Evolutionary conservation across 92 coral and sea anemone genomes (phyloP), one percentile per base, ranked within the genome.

Genomic region (Montipora capitata): DNA sequence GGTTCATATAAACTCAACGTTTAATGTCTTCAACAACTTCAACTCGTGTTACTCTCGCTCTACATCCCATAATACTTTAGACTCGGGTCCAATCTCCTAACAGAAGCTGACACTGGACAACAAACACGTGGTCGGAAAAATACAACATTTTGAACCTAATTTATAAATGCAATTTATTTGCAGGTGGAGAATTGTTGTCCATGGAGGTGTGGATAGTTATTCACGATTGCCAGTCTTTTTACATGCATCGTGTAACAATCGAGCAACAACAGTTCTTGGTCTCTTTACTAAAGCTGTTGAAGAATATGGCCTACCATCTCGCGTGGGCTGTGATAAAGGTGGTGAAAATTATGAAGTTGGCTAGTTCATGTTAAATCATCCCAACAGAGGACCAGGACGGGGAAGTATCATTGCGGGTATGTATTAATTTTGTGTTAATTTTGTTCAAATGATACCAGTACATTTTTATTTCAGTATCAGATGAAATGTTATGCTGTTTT

Each of bases 171-270:
- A 20, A 59, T 63, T 13, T 64, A 27, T 54, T 44, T 40, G 16
- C 44, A 79, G 74, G 51, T 79, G 84, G 84, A 79, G 84, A 79
- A 79, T 79, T 79, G 84, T 79, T 65, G 57, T 79, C 20, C 84
- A 79, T 58, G 63, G 74, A 17, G 84, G 84, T 12, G 18, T 79
- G 10, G 74, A 79, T 61, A 74, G 74, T 11, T 79, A 63, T 65
- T 79, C 84, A 57, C 64, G 84, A 63, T 63, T 79, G 0, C 62
- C 62, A 16, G 78, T 65, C 35, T 58, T 27, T 64, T 63, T 79
- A 35, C 67, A 27, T 38, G 74, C 74, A 79, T 64, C 62, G 10
- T 39, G 73, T 59, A 79, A 79, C 40, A 38, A 40, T 65, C 59
- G 42, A 78, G 83, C 83, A 59, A 69, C 64, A 63, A 64, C 74